These are phyloP conservation scores for Pollachius pollachius DNA, from an alignment of 2,113 vertebrate genomes.

Conservation along the genomic window DNA sequence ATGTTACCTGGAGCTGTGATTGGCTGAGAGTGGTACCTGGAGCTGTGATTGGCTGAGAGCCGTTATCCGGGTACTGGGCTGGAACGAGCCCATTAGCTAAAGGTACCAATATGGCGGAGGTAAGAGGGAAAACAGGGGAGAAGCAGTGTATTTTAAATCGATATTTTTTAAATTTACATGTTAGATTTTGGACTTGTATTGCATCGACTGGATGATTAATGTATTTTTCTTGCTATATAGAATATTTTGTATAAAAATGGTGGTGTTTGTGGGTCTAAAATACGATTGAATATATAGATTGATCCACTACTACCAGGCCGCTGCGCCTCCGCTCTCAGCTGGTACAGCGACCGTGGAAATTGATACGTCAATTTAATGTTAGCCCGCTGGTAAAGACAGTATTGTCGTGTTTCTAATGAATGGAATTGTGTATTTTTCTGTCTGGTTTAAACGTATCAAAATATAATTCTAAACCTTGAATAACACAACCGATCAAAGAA, in stretches of 20 bases:
- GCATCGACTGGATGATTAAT: conserved; percentile 55
- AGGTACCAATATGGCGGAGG: conserved; percentile 99
- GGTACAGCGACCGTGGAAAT: conserved; percentile 65
- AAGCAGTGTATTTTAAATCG: conserved; percentile 76
- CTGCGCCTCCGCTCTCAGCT: conserved; percentile 73
- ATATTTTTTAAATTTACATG: conserved; percentile 49
- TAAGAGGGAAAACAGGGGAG: conserved; percentile 87
- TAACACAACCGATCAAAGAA: conserved; percentile 6
- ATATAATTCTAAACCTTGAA: background rate
- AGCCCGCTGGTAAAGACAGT: conserved; percentile 36
- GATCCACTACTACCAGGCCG: conserved; percentile 82
- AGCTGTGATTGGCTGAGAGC: conserved; percentile 79
- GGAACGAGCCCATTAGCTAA: conserved; percentile 84
- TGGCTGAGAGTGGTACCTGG: conserved; percentile 35
- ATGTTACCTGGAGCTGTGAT: conserved; percentile 66
- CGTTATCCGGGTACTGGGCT: conserved; percentile 88
- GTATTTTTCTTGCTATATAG: conserved; percentile 41
- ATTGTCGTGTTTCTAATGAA: conserved; percentile 12
- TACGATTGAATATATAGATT: conserved; percentile 63
- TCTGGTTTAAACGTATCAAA: background rate
- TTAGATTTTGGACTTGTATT: conserved; percentile 37
- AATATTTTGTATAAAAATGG: conserved; percentile 30
- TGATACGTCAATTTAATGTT: conserved; percentile 66
- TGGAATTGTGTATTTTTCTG: conserved; percentile 4
- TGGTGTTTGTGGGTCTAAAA: conserved; percentile 40